A percentile compares a stretch with the other conserved stretches of the same genome.
Conservation (phyloP, 2,113 vertebrate genomes). For the Plecotus auritus region DNA sequence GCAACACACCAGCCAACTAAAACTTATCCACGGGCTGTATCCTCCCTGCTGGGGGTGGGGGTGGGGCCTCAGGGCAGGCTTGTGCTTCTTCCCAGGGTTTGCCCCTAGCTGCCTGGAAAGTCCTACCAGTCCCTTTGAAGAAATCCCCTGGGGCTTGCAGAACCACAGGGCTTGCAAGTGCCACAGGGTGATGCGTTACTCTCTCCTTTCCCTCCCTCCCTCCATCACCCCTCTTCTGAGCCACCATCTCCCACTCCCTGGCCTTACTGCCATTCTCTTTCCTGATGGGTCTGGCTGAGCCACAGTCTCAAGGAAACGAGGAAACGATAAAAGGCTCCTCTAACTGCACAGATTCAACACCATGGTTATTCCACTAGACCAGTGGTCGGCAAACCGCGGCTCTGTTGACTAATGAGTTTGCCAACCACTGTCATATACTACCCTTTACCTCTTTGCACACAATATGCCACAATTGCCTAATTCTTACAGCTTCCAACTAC, state of each 20-base stretch:
- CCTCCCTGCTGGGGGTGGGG: no score
- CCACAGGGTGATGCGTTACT: not conserved
- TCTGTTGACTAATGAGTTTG: no score
- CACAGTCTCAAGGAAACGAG: not conserved
- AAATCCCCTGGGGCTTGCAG: not conserved
- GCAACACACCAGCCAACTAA: not conserved
- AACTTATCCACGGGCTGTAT: not conserved
- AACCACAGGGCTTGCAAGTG: not conserved
- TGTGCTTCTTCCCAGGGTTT: not conserved
- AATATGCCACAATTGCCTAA: no score
- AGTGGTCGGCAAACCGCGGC: no score
- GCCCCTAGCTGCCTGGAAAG: not conserved
- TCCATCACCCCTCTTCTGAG: not conserved
- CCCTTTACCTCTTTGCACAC: no score
- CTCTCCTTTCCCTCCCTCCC: not conserved
- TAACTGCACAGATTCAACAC: not conserved
- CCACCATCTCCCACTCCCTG: not conserved
- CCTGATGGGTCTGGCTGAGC: not conserved
- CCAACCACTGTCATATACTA: no score
- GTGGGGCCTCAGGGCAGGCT: not conserved
- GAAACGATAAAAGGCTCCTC: not conserved
- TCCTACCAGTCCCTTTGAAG: not conserved
- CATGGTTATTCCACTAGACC: not conserved
- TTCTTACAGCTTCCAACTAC: no score
- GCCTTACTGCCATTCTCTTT: not conserved